Evolutionary conservation across 1,140 invertebrate species (phyloP), one percentile per base, ranked within the genome.

Genomic region (Sarcophaga peregrina): DNA sequence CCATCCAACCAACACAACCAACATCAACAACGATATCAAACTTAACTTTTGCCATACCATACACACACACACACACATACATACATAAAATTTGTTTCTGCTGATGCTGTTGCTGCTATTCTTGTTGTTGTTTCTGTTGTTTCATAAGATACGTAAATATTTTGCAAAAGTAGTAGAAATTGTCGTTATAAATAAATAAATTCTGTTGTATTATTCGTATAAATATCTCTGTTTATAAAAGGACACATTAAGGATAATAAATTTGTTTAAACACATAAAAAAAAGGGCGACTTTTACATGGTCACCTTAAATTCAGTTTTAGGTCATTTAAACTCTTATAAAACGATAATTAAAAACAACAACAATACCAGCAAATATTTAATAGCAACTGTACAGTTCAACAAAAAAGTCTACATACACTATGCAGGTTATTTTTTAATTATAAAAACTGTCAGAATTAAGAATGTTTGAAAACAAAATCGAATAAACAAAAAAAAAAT

Each of bases 231-330:
- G 62, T 68, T 68, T 68, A 68, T 68, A 68, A 68, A 20, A 68
- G n/a, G 62, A 68, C 62, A 68, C 62, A 68, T 68, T 68, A 68
- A 68, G 62, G 62, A 68, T 68, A 68, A 68, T 68, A 68, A 68
- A 68, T 68, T n/a, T 58, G 25, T 37, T 37, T 37, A 37, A 37
- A 37, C 25, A 37, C 25, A 37, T 4, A 52, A 52, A 52, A 52
- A 52, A 52, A 52, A 52, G 1, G 8, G 13, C 5, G 8, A 10
- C 50, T 13, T 52, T 52, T 52, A 9, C 9, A 10, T 68, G 17
- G 62, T 20, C 62, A 68, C 62, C 62, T 68, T 68, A 68, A 68
- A 20, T 37, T 0, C 62, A 17, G 20, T 68, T 68, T n/a, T n/a
- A 68, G 62, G 62, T 68, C 62, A 68, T 68, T 20, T 68, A 68